These are phyloP conservation scores for Mystacides longicornis DNA, from an alignment of 2,888 invertebrate species.

Conservation along the genomic window DNA sequence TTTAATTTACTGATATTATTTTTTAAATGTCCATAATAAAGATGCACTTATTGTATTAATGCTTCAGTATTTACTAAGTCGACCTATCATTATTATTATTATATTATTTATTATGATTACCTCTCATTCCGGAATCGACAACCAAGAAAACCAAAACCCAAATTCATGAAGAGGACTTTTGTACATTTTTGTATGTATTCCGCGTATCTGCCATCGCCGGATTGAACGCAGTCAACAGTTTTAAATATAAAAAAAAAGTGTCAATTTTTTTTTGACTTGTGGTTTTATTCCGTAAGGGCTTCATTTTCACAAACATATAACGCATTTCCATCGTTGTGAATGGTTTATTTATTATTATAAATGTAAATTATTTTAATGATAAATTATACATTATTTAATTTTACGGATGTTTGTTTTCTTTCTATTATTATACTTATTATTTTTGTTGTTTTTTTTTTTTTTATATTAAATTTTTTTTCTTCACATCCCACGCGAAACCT, in stretches of 20 bases:
- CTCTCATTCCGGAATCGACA: too few species aligned
- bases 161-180: too few species aligned
- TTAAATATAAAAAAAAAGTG: not conserved
- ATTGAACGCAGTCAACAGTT: not conserved
- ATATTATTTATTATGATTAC: not conserved
- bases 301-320: slow-evolving; percentile 4
- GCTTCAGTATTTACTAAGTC: slow-evolving; percentile 5
- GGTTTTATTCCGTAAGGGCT: not conserved
- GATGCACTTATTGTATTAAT: slow-evolving; percentile 10
- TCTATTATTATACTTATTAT: too few species aligned
- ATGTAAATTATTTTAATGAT: slow-evolving; percentile 7
- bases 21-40: slow-evolving; percentile 2
- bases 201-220: not conserved
- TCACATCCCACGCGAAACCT: too few species aligned
- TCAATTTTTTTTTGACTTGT: not conserved
- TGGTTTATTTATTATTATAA: slow-evolving; percentile 15
- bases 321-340: slow-evolving; percentile 24
- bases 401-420: not conserved
- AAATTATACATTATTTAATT: not conserved
- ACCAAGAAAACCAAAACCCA: too few species aligned
- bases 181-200: too few species aligned
- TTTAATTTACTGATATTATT: slow-evolving; percentile 12
- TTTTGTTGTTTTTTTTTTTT: too few species aligned
- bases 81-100: not conserved
- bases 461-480: too few species aligned